A percentile compares a stretch with the other conserved stretches of the same genome.
Conservation (phyloP, 2,888 invertebrate genomes). For the Tenthredo notha region DNA sequence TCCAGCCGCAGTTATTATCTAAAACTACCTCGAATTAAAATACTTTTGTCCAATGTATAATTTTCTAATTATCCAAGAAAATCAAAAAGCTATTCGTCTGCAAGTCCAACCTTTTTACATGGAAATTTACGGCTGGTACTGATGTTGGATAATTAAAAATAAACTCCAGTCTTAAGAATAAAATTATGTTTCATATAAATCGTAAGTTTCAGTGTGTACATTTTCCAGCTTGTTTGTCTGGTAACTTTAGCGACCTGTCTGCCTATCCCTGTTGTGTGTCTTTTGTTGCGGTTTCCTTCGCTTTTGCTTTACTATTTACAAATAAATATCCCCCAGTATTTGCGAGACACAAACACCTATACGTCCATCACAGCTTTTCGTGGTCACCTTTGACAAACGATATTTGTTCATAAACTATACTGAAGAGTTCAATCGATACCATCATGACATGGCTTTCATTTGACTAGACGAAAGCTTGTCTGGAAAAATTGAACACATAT, state of each 20-base stretch:
- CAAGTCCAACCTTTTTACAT: not conserved
- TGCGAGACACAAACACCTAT: not conserved
- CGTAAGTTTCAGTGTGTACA: not conserved
- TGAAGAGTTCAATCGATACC: not conserved
- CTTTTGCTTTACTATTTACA: not conserved
- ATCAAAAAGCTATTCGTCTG: not conserved
- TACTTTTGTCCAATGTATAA: not conserved
- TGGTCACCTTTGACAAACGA: conserved; percentile 14
- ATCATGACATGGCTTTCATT: not conserved
- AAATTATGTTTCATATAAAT: not conserved
- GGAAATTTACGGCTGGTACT: not conserved
- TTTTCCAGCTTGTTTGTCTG: not conserved
- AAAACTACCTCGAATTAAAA: not conserved
- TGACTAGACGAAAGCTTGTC: not conserved
- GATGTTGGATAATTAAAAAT: not conserved
- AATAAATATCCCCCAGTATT: not conserved
- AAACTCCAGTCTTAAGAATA: not conserved
- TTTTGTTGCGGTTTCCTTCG: not conserved
- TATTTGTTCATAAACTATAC: not conserved
- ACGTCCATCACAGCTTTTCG: not conserved
- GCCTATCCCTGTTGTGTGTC: not conserved
- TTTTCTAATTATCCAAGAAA: not conserved
- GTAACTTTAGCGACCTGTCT: not conserved
- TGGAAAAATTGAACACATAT: not conserved
- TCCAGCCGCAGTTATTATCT: not conserved